Evolutionary conservation across 2,888 invertebrate species (phyloP).

Genomic region (Cataglyphis livida): DNA sequence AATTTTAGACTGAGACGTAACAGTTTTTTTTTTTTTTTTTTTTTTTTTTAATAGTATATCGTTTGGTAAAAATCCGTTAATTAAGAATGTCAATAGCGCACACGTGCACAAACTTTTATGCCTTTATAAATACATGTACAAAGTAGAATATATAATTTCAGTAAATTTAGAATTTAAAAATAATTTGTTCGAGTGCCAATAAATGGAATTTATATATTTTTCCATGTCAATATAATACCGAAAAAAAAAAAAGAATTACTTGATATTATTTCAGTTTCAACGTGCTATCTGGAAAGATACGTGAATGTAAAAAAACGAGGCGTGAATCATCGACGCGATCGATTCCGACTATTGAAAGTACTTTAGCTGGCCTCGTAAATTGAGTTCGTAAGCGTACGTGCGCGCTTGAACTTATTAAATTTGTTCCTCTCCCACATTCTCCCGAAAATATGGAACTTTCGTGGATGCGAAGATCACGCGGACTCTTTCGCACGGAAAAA

Average conservation of each 20-base stretch:
- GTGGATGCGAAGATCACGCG: constrained; percentile 4
- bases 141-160: not conserved
- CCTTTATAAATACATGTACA: not conserved
- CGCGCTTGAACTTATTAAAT: constrained; percentile 72
- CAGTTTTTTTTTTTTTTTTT: not conserved
- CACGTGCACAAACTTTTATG: not conserved
- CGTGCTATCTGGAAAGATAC: not conserved
- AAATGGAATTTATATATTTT: not conserved
- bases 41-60: not conserved
- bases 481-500: constrained; percentile 65
- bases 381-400: constrained; percentile 50
- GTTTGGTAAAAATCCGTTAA: not conserved
- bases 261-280: not conserved
- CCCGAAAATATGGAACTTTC: constrained; percentile 45
- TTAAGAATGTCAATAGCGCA: not conserved
- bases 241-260: not conserved
- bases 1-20: not conserved
- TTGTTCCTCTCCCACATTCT: constrained; percentile 59
- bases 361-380: constrained; percentile 40
- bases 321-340: not conserved
- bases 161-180: not conserved
- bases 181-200: not conserved
- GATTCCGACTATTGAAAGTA: constrained; percentile 35
- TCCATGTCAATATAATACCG: not conserved
- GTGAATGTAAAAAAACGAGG: not conserved